Evolutionary conservation across 2,113 vertebrate genomes (phyloP), one percentile per base, ranked within the genome.

Genomic region (Zingel zingel): DNA sequence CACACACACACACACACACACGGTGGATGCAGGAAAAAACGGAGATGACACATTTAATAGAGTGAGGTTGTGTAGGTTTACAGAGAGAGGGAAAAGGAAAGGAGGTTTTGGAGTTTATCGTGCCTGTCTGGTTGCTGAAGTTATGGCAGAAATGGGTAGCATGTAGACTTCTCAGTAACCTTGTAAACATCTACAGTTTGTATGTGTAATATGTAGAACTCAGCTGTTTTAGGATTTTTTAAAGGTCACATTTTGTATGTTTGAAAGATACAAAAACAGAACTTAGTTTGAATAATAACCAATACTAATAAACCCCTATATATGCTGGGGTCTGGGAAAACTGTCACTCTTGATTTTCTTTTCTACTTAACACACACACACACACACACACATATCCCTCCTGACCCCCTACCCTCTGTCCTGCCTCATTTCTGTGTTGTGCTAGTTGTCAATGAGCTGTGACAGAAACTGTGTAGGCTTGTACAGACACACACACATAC

Each of bases 371-470:
- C 39, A 39, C 9, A 39, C 39, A 39, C 36, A 39, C 36, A 39
- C 36, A 39, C 36, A 9, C 36, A 39, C 43, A 57, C 57, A 53
- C 33, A 47, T 62, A 47, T 62, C 50, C 71, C 21, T 70, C 14
- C 69, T 78, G 77, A 84, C 83, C 87, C 61, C 51, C 77, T 33
- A 13, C 21, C 69, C 66, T 67, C 66, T 45, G 33, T 48, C 71
- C 67, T 36, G 54, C 65, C 67, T 72, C 81, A 50, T 77, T 79
- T 69, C 69, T 27, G 62, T 73, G 77, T 77, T 79, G 78, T 69
- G 85, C 82, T 76, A 19, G 72, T 71, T 63, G 50, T 85, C 85
- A 88, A 27, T 84, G 83, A 89, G 83, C 83, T 82, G 85, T 89
- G 84, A 88, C 86, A 73, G 82, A 36, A 71, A 74, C 78, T 86